Percentiles rank a stretch among this genome's conserved stretches.
Evolutionary conservation across 2,888 invertebrate genomes (phyloP).

Genomic region (Prosopocoilus inquinatus): DNA sequence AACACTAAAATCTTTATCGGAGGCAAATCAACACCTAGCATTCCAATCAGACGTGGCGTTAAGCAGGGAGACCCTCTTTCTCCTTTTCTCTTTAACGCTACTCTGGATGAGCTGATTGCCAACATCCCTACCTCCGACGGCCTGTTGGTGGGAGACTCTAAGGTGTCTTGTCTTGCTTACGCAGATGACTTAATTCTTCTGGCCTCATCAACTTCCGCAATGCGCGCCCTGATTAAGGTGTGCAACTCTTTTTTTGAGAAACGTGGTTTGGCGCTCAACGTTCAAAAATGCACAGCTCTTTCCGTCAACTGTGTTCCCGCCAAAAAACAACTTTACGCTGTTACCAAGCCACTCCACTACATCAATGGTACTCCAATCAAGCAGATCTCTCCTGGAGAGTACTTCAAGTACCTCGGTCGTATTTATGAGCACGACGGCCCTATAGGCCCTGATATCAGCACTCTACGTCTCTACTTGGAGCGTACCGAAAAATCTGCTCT

Average conservation of each 20-base stretch:
- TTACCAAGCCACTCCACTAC: slow-evolving; percentile 11
- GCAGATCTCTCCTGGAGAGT: slow-evolving; percentile 8
- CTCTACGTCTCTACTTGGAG: neutral
- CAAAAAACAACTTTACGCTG: slow-evolving; percentile 18
- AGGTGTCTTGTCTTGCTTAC: slow-evolving; percentile 17
- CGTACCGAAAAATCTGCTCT: neutral
- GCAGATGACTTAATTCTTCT: slow-evolving; percentile 27
- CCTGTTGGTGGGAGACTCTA: neutral
- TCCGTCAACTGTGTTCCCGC: too few relatives aligned
- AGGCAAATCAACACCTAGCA: neutral
- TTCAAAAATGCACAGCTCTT: too few relatives aligned
- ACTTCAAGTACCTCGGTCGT: slow-evolving; percentile 10
- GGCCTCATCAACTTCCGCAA: slow-evolving; percentile 7
- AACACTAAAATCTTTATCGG: neutral
- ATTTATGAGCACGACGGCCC: slow-evolving; percentile 5
- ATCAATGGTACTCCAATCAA: slow-evolving; percentile 7
- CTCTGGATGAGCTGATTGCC: slow-evolving; percentile 26
- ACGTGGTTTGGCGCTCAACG: too few relatives aligned
- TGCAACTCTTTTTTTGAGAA: too few relatives aligned
- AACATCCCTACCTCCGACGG: neutral
- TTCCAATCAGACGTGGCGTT: neutral
- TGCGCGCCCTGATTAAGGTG: slow-evolving; percentile 7
- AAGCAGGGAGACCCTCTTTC: neutral
- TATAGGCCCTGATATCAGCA: neutral
- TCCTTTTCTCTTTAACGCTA: neutral